A percentile compares a stretch with the other conserved stretches of the same genome.
phyloP scores from a whole-genome alignment of 1,140 invertebrate species.

The Phymastichus coffea region DNA sequence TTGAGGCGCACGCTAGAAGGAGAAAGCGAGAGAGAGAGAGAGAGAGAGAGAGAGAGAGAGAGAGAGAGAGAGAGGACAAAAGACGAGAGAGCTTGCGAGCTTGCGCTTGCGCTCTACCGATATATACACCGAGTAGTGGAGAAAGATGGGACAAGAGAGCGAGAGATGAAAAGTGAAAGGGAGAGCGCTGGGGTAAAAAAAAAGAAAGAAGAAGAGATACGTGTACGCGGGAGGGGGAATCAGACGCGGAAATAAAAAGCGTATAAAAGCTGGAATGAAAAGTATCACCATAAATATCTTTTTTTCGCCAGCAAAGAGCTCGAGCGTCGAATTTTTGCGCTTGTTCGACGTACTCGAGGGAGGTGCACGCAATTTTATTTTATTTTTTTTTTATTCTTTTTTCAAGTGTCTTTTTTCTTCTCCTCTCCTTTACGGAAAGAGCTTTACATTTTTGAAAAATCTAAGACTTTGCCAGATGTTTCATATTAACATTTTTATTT shows the following conservation, averaged over 20 bases:
- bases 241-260: constrained; percentile 22
- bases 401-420: too few species aligned
- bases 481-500: too few species aligned
- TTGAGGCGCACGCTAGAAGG: too few species aligned
- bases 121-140: background rate
- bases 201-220: too few species aligned
- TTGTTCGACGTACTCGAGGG: too few species aligned
- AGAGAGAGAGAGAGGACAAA: background rate
- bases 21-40: too few species aligned
- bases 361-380: background rate
- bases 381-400: too few species aligned
- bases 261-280: constrained; percentile 14
- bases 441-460: too few species aligned
- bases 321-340: background rate
- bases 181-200: background rate
- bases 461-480: too few species aligned
- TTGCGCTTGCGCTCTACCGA: background rate
- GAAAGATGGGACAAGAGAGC: background rate
- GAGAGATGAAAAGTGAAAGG: constrained; percentile 29
- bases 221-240: background rate
- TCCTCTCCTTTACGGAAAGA: too few species aligned
- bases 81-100: background rate
- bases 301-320: background rate
- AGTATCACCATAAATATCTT: constrained; percentile 19
- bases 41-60: too few species aligned